These are phyloP conservation scores for Oeneis ivallda DNA, from an alignment of 2,888 invertebrate genomes.

Conservation along the genomic window DNA sequence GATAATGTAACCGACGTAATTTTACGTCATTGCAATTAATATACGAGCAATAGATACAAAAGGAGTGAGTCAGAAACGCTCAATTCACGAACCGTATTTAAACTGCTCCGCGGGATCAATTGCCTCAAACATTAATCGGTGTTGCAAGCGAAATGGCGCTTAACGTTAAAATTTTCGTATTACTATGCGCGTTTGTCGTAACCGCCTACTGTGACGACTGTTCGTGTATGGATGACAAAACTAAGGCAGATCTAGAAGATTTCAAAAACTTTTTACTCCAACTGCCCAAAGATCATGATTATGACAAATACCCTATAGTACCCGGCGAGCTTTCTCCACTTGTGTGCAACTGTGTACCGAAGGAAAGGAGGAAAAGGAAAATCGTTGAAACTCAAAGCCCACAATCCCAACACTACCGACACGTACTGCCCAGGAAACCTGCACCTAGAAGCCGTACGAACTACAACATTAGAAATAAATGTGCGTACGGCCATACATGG, in stretches of 20 bases:
- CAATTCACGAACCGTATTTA: neutral
- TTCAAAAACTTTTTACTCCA: constrained; percentile 38
- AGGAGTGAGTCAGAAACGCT: neutral
- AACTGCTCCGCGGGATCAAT: neutral
- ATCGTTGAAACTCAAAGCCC: neutral
- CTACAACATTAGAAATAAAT: neutral
- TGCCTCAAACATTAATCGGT: neutral
- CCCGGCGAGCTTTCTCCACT: constrained; percentile 44
- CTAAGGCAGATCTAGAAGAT: constrained; percentile 33
- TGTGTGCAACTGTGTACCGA: constrained; percentile 47
- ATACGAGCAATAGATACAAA: neutral
- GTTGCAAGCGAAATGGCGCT: constrained; percentile 13
- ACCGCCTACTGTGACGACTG: neutral
- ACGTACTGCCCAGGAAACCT: neutral
- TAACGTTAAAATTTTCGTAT: constrained; percentile 12
- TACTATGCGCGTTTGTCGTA: constrained; percentile 17
- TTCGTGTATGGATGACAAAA: constrained; percentile 35
- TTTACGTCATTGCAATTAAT: constrained; percentile 18
- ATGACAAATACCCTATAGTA: constrained; percentile 36
- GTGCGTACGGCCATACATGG: neutral
- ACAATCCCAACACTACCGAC: neutral
- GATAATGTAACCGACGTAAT: constrained; percentile 7
- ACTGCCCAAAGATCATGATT: constrained; percentile 21
- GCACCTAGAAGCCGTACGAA: neutral
- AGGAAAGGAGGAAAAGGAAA: constrained; percentile 36